Evolutionary conservation across 1,140 invertebrate genomes (phyloP).

Genomic region (Formica selysi): DNA sequence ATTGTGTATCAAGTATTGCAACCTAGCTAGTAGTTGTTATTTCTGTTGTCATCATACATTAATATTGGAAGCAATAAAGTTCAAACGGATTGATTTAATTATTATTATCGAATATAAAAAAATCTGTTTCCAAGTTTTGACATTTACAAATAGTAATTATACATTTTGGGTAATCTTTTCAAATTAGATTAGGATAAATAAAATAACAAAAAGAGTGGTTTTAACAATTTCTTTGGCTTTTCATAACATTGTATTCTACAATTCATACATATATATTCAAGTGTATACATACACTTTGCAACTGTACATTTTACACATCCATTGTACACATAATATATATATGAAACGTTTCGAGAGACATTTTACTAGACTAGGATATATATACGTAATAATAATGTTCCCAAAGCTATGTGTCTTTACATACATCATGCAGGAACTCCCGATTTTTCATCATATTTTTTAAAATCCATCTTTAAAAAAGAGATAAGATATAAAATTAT

Average conservation of each 20-base stretch:
- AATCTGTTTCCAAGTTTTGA: not conserved
- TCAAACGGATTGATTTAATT: conserved; percentile 34
- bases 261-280: conserved; percentile 14
- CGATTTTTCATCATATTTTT: not conserved
- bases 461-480: conserved; percentile 4
- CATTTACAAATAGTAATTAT: conserved; percentile 5
- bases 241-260: conserved; percentile 51
- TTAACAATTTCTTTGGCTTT: conserved; percentile 48
- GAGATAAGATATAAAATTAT: conserved; percentile 32
- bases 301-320: not conserved
- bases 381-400: conserved; percentile 24
- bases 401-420: not conserved
- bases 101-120: conserved; percentile 21
- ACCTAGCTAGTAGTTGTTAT: conserved; percentile 31
- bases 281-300: not conserved
- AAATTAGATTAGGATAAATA: conserved; percentile 42
- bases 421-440: conserved; percentile 36
- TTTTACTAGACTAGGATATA: conserved; percentile 43
- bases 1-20: conserved; percentile 4
- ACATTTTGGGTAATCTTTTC: not conserved
- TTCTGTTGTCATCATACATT: conserved; percentile 23
- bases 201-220: conserved; percentile 39
- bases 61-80: conserved; percentile 49
- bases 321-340: not conserved
- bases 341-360: not conserved